Conservation (phyloP, 2,888 invertebrate genomes). For the Pegoplata infirma region DNA sequence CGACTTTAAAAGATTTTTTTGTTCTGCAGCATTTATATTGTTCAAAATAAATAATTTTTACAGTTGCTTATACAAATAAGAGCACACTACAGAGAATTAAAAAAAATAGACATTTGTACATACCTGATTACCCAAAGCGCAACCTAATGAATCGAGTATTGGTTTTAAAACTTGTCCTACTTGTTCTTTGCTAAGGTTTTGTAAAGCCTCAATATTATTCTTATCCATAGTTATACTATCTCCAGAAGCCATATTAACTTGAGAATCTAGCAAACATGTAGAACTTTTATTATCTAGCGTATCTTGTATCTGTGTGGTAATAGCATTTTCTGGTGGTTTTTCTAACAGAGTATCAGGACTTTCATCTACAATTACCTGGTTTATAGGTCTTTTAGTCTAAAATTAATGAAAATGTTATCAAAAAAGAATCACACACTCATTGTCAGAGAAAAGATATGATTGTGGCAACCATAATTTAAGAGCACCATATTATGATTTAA, state of each 20-base stretch:
- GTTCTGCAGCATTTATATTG: no score
- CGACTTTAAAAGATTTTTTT: no score
- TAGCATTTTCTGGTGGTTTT: conserved; percentile 47
- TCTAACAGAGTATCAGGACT: conserved; percentile 29
- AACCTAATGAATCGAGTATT: conserved; percentile 66
- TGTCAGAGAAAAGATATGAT: no score
- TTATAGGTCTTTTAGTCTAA: conserved; percentile 6
- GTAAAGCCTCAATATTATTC: conserved; percentile 69
- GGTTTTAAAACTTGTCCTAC: conserved; percentile 72
- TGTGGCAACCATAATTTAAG: no score
- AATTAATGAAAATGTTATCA: background rate
- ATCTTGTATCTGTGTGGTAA: conserved; percentile 64
- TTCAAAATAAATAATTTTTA: no score
- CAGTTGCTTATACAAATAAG: no score
- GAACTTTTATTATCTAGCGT: conserved; percentile 3
- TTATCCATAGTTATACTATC: conserved; percentile 58
- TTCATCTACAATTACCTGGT: background rate
- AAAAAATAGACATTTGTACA: background rate
- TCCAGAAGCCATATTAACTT: background rate
- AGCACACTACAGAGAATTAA: no score
- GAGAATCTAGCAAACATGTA: background rate
- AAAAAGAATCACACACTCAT: no score
- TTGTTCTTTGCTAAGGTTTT: conserved; percentile 70
- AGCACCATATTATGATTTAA: no score
- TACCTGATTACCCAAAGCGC: conserved; percentile 64